Percentiles rank a stretch among this genome's conserved stretches.
Conservation (phyloP, 2,797 vertebrate genomes). For the Tympanoctomys barrerae region DNA sequence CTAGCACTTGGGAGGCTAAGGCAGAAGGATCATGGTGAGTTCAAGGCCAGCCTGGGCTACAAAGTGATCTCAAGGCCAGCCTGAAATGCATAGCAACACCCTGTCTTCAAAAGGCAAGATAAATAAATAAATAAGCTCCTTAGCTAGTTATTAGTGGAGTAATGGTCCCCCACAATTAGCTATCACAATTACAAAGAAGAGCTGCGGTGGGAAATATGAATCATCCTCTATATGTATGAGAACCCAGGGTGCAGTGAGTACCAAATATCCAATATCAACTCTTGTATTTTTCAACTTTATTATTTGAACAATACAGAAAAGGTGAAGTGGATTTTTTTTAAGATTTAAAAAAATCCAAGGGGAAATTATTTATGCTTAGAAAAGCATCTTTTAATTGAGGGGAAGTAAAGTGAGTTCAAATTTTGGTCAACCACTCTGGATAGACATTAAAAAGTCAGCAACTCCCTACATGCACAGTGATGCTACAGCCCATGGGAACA, state of each 20-base stretch:
- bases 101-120: too few species aligned
- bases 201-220: constrained; percentile 48
- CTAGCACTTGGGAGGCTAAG: too few species aligned
- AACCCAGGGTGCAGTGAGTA: not conserved
- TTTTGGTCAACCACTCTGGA: constrained; percentile 43
- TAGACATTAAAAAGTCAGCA: constrained; percentile 47
- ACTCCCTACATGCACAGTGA: not conserved
- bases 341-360: constrained; percentile 45
- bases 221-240: constrained; percentile 46
- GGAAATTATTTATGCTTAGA: constrained; percentile 51
- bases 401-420: constrained; percentile 39
- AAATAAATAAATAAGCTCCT: not conserved
- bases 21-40: too few species aligned
- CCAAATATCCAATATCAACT: constrained; percentile 22
- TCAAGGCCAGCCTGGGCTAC: too few species aligned
- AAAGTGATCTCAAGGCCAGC: too few species aligned
- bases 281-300: constrained; percentile 46
- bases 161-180: constrained; percentile 47
- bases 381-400: constrained; percentile 51
- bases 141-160: constrained; percentile 40
- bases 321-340: constrained; percentile 40
- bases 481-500: not conserved
- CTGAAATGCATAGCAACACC: too few species aligned
- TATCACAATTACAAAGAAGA: constrained; percentile 50
- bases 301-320: constrained; percentile 58